Evolutionary conservation across 2,797 vertebrate genomes (phyloP), one percentile per base, ranked within the genome.

Genomic region (Chanos chanos): DNA sequence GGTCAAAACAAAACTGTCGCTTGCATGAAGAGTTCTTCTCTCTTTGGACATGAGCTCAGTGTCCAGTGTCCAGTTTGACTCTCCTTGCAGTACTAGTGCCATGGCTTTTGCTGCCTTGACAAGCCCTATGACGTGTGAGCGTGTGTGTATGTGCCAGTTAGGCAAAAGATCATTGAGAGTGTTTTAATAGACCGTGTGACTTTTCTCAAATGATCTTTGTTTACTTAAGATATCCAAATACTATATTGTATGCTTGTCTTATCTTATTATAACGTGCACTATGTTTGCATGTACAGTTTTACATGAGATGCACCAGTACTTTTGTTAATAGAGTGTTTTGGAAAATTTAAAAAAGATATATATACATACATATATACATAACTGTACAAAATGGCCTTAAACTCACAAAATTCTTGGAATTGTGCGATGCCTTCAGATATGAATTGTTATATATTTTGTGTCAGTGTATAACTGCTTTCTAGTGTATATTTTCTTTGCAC

Each of bases 311-410:
- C 90, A 92, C 86, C 80, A 58, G 81, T 84, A 83, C 72, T 77
- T 85, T 87, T 86, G 79, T 83, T 85, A 83, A 82, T 77, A 75
- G 79, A 61, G 85, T 90, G 82, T 89, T 86, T 89, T 86, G 68
- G 34, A 83, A 79, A 68, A 66, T 77, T 80, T 77, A 83, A 69
- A 48, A 61, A 59, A 85, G 80, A 61, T 58, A 76, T 81, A 74
- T 79, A 68, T 48, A 63, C 61, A 68, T 80, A 59, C 77, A 68
- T 79, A 76, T 78, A 73, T 83, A 77, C 83, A 77, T 71, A 77
- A 83, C 85, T 92, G 90, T 95, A 96, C 92, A 93, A 93, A 83
- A 96, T 93, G 88, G 95, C 95, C 96, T 98, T 99, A 99, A 96
- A 92, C 87, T 92, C 91, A 94, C 91, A 86, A 81, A 91, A 88